Evolutionary conservation across 1,140 invertebrate genomes (phyloP).

Genomic region (Solenopsis invicta): DNA sequence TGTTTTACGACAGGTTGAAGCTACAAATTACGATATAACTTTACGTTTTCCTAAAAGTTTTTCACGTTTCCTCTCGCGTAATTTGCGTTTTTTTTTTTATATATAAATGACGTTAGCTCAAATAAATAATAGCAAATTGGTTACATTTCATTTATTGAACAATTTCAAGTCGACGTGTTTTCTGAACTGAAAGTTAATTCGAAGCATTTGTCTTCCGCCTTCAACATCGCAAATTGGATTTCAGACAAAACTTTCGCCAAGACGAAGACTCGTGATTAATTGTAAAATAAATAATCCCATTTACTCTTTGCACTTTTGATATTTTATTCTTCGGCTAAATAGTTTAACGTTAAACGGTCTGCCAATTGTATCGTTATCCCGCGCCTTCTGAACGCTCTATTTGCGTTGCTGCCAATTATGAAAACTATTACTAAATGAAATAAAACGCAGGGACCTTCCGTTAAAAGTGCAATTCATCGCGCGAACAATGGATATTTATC

Average conservation of each 20-base stretch:
- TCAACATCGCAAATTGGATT: slow-evolving; percentile 50
- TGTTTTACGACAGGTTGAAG: slow-evolving; percentile 21
- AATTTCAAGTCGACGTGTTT: slow-evolving; percentile 38
- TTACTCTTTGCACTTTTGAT: slow-evolving; percentile 25
- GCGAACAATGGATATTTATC: slow-evolving; percentile 41
- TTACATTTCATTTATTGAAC: slow-evolving; percentile 28
- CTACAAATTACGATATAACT: slow-evolving; percentile 47
- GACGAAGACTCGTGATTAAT: slow-evolving; percentile 28
- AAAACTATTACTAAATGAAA: neutral
- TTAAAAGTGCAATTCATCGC: neutral
- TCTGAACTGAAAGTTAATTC: slow-evolving; percentile 23
- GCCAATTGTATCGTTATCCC: neutral
- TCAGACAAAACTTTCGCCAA: slow-evolving; percentile 35
- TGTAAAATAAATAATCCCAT: slow-evolving; percentile 28
- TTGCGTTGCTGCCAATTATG: slow-evolving; percentile 2
- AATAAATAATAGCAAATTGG: slow-evolving; percentile 9
- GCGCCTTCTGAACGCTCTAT: neutral
- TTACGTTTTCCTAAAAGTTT: slow-evolving; percentile 5
- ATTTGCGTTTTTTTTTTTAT: slow-evolving; percentile 28
- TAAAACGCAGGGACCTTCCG: slow-evolving; percentile 8
- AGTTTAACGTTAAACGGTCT: neutral
- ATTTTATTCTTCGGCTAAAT: slow-evolving; percentile 27
- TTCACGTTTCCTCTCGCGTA: neutral
- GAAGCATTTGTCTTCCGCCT: slow-evolving; percentile 38
- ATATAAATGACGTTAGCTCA: neutral